Conservation (phyloP, 2,797 vertebrate species). For the Rhinatrema bivittatum region DNA sequence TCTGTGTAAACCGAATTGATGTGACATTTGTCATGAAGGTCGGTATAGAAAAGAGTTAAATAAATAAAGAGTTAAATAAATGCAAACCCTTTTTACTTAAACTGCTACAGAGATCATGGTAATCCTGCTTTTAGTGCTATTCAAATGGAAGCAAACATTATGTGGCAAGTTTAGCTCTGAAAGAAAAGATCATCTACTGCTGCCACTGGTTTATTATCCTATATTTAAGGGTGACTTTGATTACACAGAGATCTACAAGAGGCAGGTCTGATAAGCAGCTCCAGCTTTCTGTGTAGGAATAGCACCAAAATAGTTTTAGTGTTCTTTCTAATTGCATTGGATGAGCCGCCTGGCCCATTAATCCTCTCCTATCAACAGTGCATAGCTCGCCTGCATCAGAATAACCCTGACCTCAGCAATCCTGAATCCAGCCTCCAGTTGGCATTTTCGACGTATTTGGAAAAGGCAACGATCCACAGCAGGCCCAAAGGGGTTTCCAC, state of each 20-base stretch:
- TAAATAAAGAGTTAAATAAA: too few relatives aligned
- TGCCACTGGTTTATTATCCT: conserved; percentile 47
- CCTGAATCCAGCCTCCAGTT: conserved; percentile 48
- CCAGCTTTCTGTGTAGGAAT: conserved; percentile 69
- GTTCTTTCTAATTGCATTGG: conserved; percentile 84
- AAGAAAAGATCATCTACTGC: conserved; percentile 22
- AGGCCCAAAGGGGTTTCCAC: conserved; percentile 30
- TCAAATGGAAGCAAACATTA: neutral
- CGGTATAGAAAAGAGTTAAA: too few relatives aligned
- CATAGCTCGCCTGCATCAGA: conserved; percentile 71
- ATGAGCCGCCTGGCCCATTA: conserved; percentile 78
- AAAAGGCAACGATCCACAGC: conserved; percentile 43
- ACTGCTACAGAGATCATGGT: too few relatives aligned
- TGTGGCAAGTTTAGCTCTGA: neutral
- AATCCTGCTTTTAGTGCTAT: neutral
- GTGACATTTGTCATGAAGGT: too few relatives aligned
- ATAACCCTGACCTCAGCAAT: conserved; percentile 79
- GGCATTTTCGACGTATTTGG: conserved; percentile 75
- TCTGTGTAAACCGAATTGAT: too few relatives aligned
- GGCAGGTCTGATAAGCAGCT: conserved; percentile 44
- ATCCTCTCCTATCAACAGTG: conserved; percentile 77
- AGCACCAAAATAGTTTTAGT: conserved; percentile 69
- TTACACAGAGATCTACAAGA: conserved; percentile 25
- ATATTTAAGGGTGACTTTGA: conserved; percentile 60
- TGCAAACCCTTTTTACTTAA: too few relatives aligned